phyloP scores from a whole-genome alignment of 2,797 vertebrate genomes.

The Acipenser oxyrinchus region DNA sequence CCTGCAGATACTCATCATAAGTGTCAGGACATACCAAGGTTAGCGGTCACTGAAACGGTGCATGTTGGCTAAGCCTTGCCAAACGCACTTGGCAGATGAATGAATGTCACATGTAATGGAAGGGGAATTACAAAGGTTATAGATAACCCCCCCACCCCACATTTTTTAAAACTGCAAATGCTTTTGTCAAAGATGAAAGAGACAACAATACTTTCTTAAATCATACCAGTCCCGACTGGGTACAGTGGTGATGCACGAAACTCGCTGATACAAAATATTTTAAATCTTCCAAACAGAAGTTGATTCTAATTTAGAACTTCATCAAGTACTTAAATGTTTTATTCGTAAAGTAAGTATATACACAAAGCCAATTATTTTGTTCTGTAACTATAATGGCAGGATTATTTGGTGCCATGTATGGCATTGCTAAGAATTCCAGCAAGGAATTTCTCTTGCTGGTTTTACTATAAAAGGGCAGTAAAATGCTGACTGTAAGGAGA shows the following conservation, averaged over 20 bases:
- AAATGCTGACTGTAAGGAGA: conserved; percentile 95
- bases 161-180: background rate
- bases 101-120: conserved; percentile 79
- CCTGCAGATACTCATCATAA: conserved; percentile 97
- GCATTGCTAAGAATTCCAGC: background rate
- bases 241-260: background rate
- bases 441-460: conserved; percentile 21
- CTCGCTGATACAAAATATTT: too few species aligned
- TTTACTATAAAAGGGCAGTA: conserved; percentile 89
- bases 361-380: background rate
- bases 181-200: conserved; percentile 6
- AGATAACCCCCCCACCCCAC: conserved; percentile 49
- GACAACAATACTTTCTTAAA: conserved; percentile 18
- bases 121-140: conserved; percentile 79
- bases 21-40: conserved; percentile 98
- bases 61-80: conserved; percentile 76
- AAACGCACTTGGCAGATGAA: conserved; percentile 82
- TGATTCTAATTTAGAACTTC: too few species aligned
- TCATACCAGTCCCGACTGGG: conserved; percentile 15
- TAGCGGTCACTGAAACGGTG: conserved; percentile 91
- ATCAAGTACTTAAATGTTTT: too few species aligned
- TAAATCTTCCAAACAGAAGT: background rate
- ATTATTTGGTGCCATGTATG: background rate
- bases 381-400: conserved; percentile 6
- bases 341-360: too few species aligned